These are phyloP conservation scores for Ataeniobius toweri DNA, from an alignment of 2,797 vertebrate species.

Conservation along the genomic window DNA sequence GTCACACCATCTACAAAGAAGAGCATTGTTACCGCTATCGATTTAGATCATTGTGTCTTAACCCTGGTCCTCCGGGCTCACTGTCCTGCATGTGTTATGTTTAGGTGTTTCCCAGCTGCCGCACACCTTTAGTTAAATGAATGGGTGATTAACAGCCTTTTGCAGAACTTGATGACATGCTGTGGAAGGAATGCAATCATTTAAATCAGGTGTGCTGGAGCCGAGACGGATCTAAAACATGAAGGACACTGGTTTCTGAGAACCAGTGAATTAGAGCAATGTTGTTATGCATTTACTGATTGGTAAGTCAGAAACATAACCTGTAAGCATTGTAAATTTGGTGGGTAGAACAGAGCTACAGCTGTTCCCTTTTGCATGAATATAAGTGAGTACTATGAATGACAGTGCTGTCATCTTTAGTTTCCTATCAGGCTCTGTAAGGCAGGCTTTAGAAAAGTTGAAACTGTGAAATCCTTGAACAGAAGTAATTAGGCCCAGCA, in stretches of 20 bases:
- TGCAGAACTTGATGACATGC: no score
- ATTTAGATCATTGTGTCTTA: no score
- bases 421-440: constrained; percentile 36
- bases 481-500: constrained; percentile 75
- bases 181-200: no score
- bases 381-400: constrained; percentile 32
- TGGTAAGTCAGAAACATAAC: not conserved
- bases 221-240: no score
- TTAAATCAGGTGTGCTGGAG: no score
- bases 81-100: no score
- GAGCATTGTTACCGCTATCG: no score
- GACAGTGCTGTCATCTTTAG: constrained; percentile 24
- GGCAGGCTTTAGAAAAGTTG: constrained; percentile 69
- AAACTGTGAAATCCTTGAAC: constrained; percentile 67
- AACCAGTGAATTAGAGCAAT: not conserved
- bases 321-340: not conserved
- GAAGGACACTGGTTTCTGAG: not conserved
- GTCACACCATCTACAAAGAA: not conserved
- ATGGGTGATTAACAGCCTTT: no score
- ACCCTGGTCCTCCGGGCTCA: no score
- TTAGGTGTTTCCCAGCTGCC: no score
- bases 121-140: no score
- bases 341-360: not conserved
- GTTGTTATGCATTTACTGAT: not conserved
- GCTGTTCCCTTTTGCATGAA: constrained; percentile 12